Evolutionary conservation across 2,888 invertebrate genomes (phyloP), one percentile per base, ranked within the genome.

Genomic region (Serrognathus titanus): DNA sequence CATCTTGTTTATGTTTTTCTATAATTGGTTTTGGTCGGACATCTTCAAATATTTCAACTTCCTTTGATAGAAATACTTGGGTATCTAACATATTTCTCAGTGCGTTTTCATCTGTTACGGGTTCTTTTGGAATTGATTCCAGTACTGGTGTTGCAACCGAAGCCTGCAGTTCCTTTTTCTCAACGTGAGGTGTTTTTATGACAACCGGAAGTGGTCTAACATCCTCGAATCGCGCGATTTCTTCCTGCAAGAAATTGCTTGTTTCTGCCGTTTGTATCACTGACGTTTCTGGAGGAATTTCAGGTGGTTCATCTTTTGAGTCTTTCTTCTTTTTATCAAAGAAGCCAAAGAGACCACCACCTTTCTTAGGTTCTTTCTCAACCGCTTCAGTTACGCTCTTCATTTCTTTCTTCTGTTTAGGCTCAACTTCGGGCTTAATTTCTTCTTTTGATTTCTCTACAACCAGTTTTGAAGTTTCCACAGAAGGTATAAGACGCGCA

Each of bases 1-100:
- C 43, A n/a, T 41, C 54, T 35, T 40, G 24, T 24, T 54, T 48
- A 31, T 35, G 7, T 7, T 54, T 48, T 35, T 35, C 48, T 20
- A 31, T 3, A 2, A 12, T 12, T 48, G 31, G 12, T 35, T 54
- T 39, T 48, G 36, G 66, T 49, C 62, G 52, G 10, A 63, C 64
- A 36, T 66, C 65, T 24, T 66, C 48, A 49, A 62, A 62, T 7
- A 57, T 53, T 46, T 45, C 51, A 39, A 71, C 58, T 65, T 72
- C 72, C 43, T 65, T 62, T 36, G 59, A 49, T n/a, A 72, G 48
- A 43, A 71, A 72, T n/a, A 68, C 60, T 39, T 61, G 62, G 1
- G 67, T 66, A 8, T 62, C 56, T 6, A 60, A 53, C 61, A 68
- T 68, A 39, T 66, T 49, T 10, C 50, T 47, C 1, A 67, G 13